Evolutionary conservation across 2,888 invertebrate genomes (phyloP), one percentile per base, ranked within the genome.

Genomic region (Tinea semifulvella): DNA sequence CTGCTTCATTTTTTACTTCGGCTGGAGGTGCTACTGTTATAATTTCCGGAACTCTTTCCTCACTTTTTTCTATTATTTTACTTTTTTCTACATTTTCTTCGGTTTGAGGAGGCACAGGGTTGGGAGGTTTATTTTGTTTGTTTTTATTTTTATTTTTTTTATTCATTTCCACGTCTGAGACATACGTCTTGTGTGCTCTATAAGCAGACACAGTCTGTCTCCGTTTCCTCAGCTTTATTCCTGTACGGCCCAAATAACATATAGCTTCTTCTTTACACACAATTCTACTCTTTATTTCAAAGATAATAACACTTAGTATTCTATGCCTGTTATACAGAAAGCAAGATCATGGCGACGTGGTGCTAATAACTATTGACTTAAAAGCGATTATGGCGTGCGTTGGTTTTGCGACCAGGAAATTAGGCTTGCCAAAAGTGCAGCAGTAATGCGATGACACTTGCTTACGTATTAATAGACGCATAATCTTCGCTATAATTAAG

Each of bases 81-180:
- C 31, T 11, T 26, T 38, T 43, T 18, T 46, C 46, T 19, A 22
- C 43, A 25, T 20, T 46, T 20, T 43, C 56, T 44, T 35, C 42
- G 7, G 22, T 17, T 48, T 50, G 26, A 11, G 39, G 31, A 17
- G 26, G 47, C 52, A 35, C 45, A 47, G 58, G 59, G 43, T 56
- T 64, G 17, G 46, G 52, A 5, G 58, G 54, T 52, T 65, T 73
- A 49, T 53, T 61, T 40, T 51, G 55, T 17, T 60, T 65, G 45
- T 68, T 67, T 65, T 75, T 80, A 54, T 61, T 63, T 62, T 79
- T 79, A 42, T 56, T 58, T 58, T 72, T 77, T 46, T 58, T 54
- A 49, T 72, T 72, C 77, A 79, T 77, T 22, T 22, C 20, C 20
- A n/a, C 40, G n/a, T n/a, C n/a, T n/a, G n/a, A n/a, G 31, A 4